Base-by-base conservation (phyloP, 1,140 invertebrate genomes). In the Calephelis nemesis region DNA sequence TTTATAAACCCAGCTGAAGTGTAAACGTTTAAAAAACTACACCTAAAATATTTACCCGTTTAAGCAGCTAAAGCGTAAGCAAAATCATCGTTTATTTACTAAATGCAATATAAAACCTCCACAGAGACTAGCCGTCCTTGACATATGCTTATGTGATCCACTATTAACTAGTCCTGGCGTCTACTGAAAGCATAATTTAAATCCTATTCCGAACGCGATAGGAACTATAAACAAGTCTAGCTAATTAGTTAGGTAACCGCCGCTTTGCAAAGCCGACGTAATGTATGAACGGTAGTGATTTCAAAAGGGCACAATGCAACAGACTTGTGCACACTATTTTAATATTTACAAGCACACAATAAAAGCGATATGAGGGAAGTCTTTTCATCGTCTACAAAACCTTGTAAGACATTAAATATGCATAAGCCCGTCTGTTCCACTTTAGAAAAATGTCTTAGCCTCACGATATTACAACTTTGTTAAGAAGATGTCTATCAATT, bases 361-460 rank as follows among this genome's bases (percentile, higher is more conserved):
- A 70, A 68, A 47, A 63, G 54, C 48, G 70, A 58, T 73, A 74
- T 73, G 66, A 65, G 50, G 39, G 47, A 64, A 49, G 47, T 64
- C 11, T 12, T 30, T 48, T 64, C 15, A 49, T 64, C 47, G 47
- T n/a, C 11, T 42, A 15, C 63, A 49, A 49, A 42, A 45, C 39
- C 13, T 15, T 52, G 30, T 42, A 39, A 10, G 76, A 76, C 73
- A 82, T 84, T 78, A 81, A 84, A 81, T 82, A 82, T 86, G 75
- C 81, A 84, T 82, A 79, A 80, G 77, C 77, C 73, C 70, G 77
- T 77, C 76, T 76, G 74, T 74, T 74, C 77, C 69, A 75, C 75
- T 84, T 78, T 76, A 81, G 81, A 84, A 84, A 87, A 87, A 87
- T 75, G 79, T 73, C 77, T 80, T 72, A 65, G 68, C 75, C 66